Base-by-base conservation (phyloP, 1,140 invertebrate species). In the Drosophila setifemur region DNA sequence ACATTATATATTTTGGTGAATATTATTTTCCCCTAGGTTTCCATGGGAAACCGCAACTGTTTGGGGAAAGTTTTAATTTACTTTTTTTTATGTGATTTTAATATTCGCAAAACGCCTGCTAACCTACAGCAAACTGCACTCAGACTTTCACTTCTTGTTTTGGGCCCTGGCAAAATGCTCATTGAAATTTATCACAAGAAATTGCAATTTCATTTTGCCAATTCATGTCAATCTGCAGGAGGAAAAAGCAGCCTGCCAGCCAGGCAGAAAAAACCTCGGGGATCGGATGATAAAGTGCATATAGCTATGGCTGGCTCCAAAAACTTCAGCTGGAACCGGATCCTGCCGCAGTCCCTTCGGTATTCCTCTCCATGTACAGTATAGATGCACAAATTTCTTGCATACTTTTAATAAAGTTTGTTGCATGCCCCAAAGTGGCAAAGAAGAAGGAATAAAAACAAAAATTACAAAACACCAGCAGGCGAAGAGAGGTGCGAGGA, bases 141-240 rank as follows among this genome's bases (percentile, higher is more conserved):
- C 60, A 31, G 53, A 35, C 53, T 67, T 73, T 67, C 70, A 73
- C 60, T 57, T 55, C 57, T 39, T 33, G 54, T 63, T 63, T n/a
- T 48, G 57, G 23, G 42, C 31, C 60, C 19, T 18, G 23, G 44
- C 49, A 58, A 42, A 58, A 79, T 67, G 74, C 45, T 73, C 79
- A 85, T 78, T 83, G 78, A 79, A 83, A 86, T 86, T 83, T 86
- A 83, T 83, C 66, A 83, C 79, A 83, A 83, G 74, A 83, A 85
- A 86, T 68, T 74, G 74, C 79, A 85, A 86, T 83, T 83, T 83
- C 74, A 86, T 79, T 74, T 79, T 85, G 42, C 75, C 71, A 48
- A 68, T 86, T 72, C 77, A 73, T 87, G 72, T 87, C 81, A 83
- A 83, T 85, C 61, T 76, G 42, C 45, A 31, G 48, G 33, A 44